These are phyloP conservation scores for Callitettix versicolor DNA, from an alignment of 1,140 invertebrate species.

Conservation along the genomic window DNA sequence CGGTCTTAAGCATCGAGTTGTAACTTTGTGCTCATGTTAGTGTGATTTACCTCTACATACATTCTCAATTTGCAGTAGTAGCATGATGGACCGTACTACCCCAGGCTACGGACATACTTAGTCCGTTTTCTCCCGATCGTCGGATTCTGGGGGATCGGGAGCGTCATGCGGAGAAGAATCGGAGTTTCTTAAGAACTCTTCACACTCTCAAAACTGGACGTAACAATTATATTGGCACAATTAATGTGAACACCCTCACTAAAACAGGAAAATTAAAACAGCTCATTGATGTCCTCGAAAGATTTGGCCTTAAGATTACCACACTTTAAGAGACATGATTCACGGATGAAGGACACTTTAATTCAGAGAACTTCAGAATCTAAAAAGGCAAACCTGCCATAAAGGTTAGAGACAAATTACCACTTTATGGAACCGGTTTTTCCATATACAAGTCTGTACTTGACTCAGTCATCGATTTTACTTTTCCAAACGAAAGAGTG, in stretches of 20 bases:
- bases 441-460: constrained; percentile 10
- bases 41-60: no score
- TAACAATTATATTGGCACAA: neutral
- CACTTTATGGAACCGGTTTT: constrained; percentile 16
- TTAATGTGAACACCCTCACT: neutral
- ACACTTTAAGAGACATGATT: constrained; percentile 4
- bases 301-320: neutral
- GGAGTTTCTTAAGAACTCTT: no score
- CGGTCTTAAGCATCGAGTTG: no score
- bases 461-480: constrained; percentile 13
- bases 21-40: no score
- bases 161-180: no score
- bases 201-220: neutral
- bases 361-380: constrained; percentile 11
- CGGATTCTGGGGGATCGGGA: no score
- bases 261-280: no score
- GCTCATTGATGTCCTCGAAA: neutral
- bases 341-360: constrained; percentile 8
- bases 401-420: constrained; percentile 8
- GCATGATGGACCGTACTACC: no score
- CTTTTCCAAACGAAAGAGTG: constrained; percentile 15
- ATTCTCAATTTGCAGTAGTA: no score
- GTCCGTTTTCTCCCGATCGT: no score
- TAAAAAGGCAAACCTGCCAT: constrained; percentile 2
- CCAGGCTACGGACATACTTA: no score